These are phyloP conservation scores for Zaprionus davidi DNA, from an alignment of 1,140 invertebrate genomes.

Conservation along the genomic window DNA sequence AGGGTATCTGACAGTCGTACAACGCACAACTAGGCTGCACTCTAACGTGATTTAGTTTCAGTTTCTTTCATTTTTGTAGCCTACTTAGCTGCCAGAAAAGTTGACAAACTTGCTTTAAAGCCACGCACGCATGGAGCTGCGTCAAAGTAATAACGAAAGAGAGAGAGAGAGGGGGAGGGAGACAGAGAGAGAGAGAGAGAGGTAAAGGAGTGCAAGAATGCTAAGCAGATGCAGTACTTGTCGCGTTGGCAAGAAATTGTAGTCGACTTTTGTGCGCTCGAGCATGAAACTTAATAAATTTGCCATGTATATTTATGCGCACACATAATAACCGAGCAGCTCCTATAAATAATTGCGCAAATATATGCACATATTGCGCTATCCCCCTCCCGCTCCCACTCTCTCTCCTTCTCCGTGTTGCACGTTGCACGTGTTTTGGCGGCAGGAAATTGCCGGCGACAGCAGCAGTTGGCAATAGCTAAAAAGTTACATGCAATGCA, in stretches of 20 bases:
- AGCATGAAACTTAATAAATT: constrained; percentile 78
- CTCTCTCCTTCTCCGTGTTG: neutral
- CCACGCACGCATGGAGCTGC: constrained; percentile 21
- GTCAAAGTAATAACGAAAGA: neutral
- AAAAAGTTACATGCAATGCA: constrained; percentile 31
- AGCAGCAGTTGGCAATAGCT: constrained; percentile 16
- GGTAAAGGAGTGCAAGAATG: constrained; percentile 10
- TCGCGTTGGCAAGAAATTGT: constrained; percentile 26
- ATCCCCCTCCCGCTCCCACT: too few species aligned
- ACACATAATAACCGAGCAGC: constrained; percentile 68
- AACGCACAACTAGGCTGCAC: too few species aligned
- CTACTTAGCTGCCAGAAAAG: constrained; percentile 46
- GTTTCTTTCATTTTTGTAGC: constrained; percentile 26
- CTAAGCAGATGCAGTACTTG: constrained; percentile 45
- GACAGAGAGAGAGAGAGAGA: neutral
- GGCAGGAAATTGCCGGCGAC: constrained; percentile 36
- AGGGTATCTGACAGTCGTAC: constrained; percentile 8
- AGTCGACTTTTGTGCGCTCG: constrained; percentile 57
- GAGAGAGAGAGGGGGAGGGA: neutral
- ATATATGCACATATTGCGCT: constrained; percentile 8
- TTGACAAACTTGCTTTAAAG: constrained; percentile 72
- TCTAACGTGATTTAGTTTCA: constrained; percentile 28
- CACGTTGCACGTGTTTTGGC: constrained; percentile 5
- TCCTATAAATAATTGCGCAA: constrained; percentile 44
- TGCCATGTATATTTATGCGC: constrained; percentile 74